Evolutionary conservation across 1,140 invertebrate genomes (phyloP).

Genomic region (Drosophila ananassae): DNA sequence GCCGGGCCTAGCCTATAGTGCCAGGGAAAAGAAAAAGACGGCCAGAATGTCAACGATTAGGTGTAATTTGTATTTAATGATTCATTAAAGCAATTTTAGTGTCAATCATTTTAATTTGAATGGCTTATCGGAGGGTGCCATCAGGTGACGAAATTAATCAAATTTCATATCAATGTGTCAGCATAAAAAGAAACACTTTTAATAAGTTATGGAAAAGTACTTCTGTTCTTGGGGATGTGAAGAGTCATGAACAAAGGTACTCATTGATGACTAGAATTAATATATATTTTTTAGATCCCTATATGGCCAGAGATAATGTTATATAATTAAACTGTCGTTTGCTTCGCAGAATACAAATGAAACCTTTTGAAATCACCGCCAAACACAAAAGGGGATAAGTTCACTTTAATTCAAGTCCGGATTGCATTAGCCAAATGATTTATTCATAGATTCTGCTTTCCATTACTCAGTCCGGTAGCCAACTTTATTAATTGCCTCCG

Average conservation of each 20-base stretch:
- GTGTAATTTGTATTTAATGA: conserved; percentile 55
- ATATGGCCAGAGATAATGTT: background rate
- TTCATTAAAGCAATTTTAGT: conserved; percentile 51
- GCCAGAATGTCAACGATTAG: conserved; percentile 42
- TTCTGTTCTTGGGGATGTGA: background rate
- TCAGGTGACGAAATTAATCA: conserved; percentile 53
- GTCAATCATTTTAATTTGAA: conserved; percentile 54
- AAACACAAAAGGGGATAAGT: conserved; percentile 9
- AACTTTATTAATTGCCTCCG: conserved; percentile 47
- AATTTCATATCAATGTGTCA: conserved; percentile 48
- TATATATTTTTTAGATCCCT: background rate
- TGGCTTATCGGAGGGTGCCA: conserved; percentile 39
- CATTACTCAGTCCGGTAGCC: conserved; percentile 13
- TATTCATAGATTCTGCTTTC: conserved; percentile 43
- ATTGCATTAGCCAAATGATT: conserved; percentile 33
- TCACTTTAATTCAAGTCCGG: conserved; percentile 22
- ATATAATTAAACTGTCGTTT: background rate
- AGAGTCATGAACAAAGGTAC: too few relatives aligned
- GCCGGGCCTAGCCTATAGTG: too few relatives aligned
- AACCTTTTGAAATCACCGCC: conserved; percentile 13
- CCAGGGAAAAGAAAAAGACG: conserved; percentile 5
- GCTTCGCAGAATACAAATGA: conserved; percentile 13
- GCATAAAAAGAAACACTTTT: conserved; percentile 30
- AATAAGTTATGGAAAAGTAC: background rate
- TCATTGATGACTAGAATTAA: too few relatives aligned